These are phyloP conservation scores for Andrena fulva DNA, from an alignment of 2,888 invertebrate species.

Conservation along the genomic window DNA sequence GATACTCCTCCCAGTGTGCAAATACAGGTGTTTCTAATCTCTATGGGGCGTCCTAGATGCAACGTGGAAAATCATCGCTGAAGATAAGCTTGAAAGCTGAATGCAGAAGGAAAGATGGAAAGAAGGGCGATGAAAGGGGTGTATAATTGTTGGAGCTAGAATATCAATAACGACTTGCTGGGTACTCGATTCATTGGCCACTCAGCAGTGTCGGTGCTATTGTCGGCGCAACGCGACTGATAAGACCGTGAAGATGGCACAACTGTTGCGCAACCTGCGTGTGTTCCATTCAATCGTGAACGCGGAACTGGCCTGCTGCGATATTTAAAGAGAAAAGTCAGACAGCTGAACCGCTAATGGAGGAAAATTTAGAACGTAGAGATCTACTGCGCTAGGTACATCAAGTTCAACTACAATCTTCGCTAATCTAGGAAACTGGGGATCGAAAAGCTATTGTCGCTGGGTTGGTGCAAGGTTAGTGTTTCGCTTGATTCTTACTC, in stretches of 20 bases:
- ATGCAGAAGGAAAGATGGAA: neutral
- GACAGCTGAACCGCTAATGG: no score
- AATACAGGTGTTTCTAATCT: neutral
- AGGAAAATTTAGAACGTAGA: no score
- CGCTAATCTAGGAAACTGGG: no score
- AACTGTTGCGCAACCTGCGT: conserved; percentile 23
- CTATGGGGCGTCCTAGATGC: neutral
- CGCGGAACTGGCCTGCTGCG: neutral
- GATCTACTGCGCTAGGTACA: no score
- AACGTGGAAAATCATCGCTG: no score
- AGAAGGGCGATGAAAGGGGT: neutral
- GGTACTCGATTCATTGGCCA: neutral
- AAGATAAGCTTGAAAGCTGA: no score
- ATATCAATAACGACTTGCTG: neutral
- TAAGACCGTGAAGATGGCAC: conserved; percentile 7
- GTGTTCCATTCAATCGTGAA: conserved; percentile 25
- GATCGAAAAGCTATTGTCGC: no score
- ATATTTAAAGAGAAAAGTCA: neutral
- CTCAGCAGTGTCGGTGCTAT: neutral
- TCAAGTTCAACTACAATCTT: no score
- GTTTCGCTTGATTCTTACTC: no score
- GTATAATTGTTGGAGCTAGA: neutral
- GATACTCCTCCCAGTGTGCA: neutral
- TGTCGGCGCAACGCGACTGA: neutral
- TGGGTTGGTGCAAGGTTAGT: no score